These are phyloP conservation scores for Silurus glanis DNA, from an alignment of 2,113 vertebrate genomes.

Conservation along the genomic window DNA sequence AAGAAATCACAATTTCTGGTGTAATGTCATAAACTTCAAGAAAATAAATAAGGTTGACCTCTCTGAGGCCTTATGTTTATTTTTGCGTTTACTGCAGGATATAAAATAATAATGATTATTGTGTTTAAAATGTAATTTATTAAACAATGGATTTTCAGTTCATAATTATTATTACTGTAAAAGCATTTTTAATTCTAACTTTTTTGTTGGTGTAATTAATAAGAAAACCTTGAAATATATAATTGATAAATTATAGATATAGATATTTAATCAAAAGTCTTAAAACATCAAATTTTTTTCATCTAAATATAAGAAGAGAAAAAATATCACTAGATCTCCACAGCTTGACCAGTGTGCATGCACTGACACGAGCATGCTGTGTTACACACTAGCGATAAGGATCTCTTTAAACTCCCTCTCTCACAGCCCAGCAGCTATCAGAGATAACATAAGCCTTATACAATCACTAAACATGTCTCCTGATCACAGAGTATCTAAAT, in stretches of 20 bases:
- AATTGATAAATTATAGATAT: neutral
- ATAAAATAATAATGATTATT: neutral
- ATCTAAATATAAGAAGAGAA: constrained; percentile 50
- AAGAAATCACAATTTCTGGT: neutral
- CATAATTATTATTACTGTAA: neutral
- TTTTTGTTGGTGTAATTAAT: neutral
- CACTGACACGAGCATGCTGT: constrained; percentile 58
- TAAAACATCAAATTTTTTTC: constrained; percentile 21
- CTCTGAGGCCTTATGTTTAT: neutral
- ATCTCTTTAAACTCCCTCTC: constrained; percentile 69
- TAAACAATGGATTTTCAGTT: neutral
- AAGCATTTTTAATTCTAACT: neutral
- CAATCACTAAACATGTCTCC: constrained; percentile 60
- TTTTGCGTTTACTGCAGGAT: neutral
- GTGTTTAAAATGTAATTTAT: neutral
- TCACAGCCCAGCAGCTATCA: constrained; percentile 64
- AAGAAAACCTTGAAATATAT: neutral
- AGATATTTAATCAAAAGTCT: too few species aligned
- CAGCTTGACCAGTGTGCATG: constrained; percentile 63
- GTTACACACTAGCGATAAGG: constrained; percentile 69
- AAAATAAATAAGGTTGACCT: neutral
- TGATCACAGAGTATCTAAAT: constrained; percentile 42
- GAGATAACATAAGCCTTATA: constrained; percentile 65
- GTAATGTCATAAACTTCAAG: neutral
- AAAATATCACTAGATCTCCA: constrained; percentile 61